Evolutionary conservation across 1,140 invertebrate species (phyloP), one percentile per base, ranked within the genome.

Genomic region (Cheumatopsyche charites): DNA sequence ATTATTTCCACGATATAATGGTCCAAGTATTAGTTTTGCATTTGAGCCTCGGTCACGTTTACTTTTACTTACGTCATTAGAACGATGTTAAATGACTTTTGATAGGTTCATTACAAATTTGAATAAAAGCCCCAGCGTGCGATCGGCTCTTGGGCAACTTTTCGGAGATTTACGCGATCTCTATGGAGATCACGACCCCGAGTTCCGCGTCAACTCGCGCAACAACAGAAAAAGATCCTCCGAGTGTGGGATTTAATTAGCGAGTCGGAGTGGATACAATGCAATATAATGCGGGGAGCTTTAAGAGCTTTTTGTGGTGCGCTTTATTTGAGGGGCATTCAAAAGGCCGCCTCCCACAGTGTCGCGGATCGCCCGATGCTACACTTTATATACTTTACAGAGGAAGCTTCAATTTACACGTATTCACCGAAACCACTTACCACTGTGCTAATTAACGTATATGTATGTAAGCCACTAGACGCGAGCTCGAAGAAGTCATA

Each of bases 191-290:
- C 4, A 1, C 55, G 17, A 15, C 55, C 55, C 17, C 12, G 55
- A 61, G 55, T 19, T 61, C 23, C 12, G 47, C 47, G 47, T 21
- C 47, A n/a, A 9, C n/a, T n/a, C n/a, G n/a, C n/a, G n/a, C 17
- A n/a, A 19, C 11, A 13, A 36, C 25, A 19, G 19, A 42, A 72
- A 62, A 45, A 69, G 52, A 66, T 55, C 36, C 43, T 58, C 67
- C n/a, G 45, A 69, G 74, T 75, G 74, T 75, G 74, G 74, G 74
- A 75, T 72, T 72, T 75, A 75, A 75, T 75, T 75, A 75, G 74
- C 74, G 49, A 67, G 55, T 72, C 49, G 21, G 67, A 75, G 74
- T 72, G 74, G 65, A 58, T 73, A 52, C 23, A 58, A 58, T 58
- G 25, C 70, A 49, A 69, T 65, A 52, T 70, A 70, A 70, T 17